Conservation (phyloP, 64 coral and sea anemone genomes). For the Actinia tenebrosa region DNA sequence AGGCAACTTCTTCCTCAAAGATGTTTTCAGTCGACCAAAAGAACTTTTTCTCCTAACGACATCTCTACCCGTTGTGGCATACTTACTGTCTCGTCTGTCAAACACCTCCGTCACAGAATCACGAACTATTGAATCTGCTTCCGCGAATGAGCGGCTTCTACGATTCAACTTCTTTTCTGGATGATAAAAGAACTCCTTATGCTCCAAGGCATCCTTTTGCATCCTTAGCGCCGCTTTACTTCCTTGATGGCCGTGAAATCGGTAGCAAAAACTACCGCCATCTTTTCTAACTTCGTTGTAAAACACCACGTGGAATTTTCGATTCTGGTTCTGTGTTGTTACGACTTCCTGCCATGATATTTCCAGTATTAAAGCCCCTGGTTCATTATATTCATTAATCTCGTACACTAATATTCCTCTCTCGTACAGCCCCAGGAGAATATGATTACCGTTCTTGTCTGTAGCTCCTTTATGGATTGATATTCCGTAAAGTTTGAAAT, state of each 20-base stretch:
- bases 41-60: constrained; percentile 12
- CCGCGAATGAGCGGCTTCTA: constrained; percentile 77
- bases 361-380: constrained; percentile 42
- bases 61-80: constrained; percentile 38
- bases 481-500: constrained; percentile 60
- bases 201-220: constrained; percentile 24
- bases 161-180: constrained; percentile 70
- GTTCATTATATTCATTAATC: constrained; percentile 27
- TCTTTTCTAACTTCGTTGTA: constrained; percentile 70
- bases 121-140: constrained; percentile 59
- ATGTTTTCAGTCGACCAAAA: constrained; percentile 54
- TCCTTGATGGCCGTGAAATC: constrained; percentile 80
- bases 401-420: constrained; percentile 64
- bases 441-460: constrained; percentile 47
- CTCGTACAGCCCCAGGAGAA: constrained; percentile 50
- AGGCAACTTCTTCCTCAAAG: constrained; percentile 48
- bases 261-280: constrained; percentile 71
- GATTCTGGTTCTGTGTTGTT: constrained; percentile 52
- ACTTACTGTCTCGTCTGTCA: constrained; percentile 41
- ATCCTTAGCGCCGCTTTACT: constrained; percentile 68
- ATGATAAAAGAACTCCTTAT: constrained; percentile 64
- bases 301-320: constrained; percentile 79
- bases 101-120: constrained; percentile 12
- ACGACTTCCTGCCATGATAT: constrained; percentile 81
- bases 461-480: constrained; percentile 55